These are phyloP conservation scores for Esperia sulphurella DNA, from an alignment of 2,888 invertebrate genomes.

Conservation along the genomic window DNA sequence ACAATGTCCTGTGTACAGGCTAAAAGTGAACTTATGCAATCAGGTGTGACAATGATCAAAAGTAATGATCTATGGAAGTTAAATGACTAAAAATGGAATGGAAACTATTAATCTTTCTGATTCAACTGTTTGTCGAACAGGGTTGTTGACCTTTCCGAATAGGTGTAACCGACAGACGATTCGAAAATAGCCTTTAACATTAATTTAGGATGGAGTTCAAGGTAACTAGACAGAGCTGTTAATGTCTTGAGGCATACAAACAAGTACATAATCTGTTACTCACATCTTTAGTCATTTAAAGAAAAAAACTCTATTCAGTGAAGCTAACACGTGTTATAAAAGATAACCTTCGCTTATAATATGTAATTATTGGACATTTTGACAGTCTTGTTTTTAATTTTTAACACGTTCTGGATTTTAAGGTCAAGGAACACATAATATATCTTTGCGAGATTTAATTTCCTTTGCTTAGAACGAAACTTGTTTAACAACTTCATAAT, in stretches of 20 bases:
- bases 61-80: conserved; percentile 2
- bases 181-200: conserved; percentile 41
- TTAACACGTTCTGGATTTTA: no score
- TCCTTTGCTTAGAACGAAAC: background rate
- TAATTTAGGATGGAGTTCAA: conserved; percentile 58
- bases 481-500: conserved; percentile 4
- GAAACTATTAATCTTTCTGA: background rate
- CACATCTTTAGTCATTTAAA: conserved; percentile 7
- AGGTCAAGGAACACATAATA: no score
- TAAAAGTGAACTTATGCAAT: conserved; percentile 29
- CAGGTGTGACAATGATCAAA: conserved; percentile 12
- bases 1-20: conserved; percentile 35
- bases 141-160: conserved; percentile 25
- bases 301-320: no score
- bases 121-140: conserved; percentile 8
- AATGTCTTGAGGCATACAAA: conserved; percentile 21
- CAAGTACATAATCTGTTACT: conserved; percentile 11
- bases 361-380: no score
- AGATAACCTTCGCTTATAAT: no score
- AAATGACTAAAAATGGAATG: conserved; percentile 4
- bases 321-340: no score
- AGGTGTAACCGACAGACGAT: conserved; percentile 23
- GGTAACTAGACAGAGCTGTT: conserved; percentile 39
- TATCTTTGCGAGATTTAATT: background rate
- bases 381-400: no score